Evolutionary conservation across 2,797 vertebrate genomes (phyloP), one percentile per base, ranked within the genome.

Genomic region (Novumbra hubbsi): DNA sequence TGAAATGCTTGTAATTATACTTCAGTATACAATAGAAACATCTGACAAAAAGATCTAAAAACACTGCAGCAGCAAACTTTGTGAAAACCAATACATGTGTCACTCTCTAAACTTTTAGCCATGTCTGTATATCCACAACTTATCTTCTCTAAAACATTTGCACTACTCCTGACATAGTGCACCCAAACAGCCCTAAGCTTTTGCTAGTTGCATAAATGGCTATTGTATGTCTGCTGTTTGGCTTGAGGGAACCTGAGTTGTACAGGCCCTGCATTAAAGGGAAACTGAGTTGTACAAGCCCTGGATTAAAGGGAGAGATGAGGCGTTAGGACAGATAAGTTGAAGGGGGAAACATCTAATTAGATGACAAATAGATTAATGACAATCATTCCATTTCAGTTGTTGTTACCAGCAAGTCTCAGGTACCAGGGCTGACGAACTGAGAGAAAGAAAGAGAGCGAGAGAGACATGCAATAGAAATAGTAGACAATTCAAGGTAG

Each of bases 381-480:
- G 32, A 66, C 30, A 49, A 34, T 73, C 68, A 79, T 68, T 72
- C 71, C 65, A 65, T 48, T 78, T 45, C 70, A 77, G 73, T 76
- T 78, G 73, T 75, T 78, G 74, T 86, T 86, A 86, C 85, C 85
- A 83, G 85, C 73, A 68, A 84, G 73, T 72, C 81, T 86, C 70
- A 81, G 78, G 83, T 80, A 81, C 83, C 85, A 86, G 80, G 85
- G 85, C 70, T 84, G 87, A 83, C 78, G 79, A 82, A 85, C 87
- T 87, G 79, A 83, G 83, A 85, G 77, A 81, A 73, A 81, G 32
- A 81, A 21, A 77, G 34, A 78, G 5, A 76, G 24, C 67, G 41
- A 73, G 5, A 73, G 24, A 77, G 49, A 38, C 34, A 38, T 45
- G 64, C 68, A 69, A 72, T 34, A 50, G 34, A 49, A 0, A 57